Evolutionary conservation across 2,888 invertebrate genomes (phyloP).

Genomic region (Cepaea hortensis): DNA sequence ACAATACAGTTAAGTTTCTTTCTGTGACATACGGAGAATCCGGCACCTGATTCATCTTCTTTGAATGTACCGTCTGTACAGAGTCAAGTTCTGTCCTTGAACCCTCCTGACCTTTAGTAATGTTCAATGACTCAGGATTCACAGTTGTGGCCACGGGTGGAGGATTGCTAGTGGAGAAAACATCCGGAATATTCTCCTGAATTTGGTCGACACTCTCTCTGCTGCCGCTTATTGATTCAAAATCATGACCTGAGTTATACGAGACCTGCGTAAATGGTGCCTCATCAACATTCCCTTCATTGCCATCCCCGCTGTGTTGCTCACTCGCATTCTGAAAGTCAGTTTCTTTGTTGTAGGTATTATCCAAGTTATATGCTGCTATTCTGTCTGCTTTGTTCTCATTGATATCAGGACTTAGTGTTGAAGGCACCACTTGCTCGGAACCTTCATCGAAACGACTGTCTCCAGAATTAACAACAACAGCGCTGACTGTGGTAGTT

Average conservation of each 20-base stretch:
- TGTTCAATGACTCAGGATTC: not conserved
- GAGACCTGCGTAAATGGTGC: not conserved
- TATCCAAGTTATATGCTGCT: not conserved
- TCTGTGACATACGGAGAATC: slow-evolving; percentile 44
- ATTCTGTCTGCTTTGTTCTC: not conserved
- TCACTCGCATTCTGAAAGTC: not conserved
- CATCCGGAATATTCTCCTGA: not conserved
- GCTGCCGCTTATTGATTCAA: not conserved
- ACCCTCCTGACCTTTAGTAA: not conserved
- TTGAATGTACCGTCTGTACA: not conserved
- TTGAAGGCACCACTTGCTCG: not conserved
- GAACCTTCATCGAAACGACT: not conserved
- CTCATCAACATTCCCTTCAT: not conserved
- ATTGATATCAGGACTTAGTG: not conserved
- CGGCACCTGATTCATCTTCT: not conserved
- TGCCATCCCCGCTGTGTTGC: not conserved
- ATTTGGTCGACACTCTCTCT: not conserved
- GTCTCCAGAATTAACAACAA: not conserved
- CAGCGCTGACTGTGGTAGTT: not conserved
- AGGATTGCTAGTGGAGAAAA: not conserved
- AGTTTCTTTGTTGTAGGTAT: not conserved
- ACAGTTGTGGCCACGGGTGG: not conserved
- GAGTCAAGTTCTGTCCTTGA: not conserved
- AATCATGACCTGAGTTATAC: not conserved
- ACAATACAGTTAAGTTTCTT: slow-evolving; percentile 53